phyloP scores from a whole-genome alignment of 2,888 invertebrate genomes.

The Epirrhoe tristata region DNA sequence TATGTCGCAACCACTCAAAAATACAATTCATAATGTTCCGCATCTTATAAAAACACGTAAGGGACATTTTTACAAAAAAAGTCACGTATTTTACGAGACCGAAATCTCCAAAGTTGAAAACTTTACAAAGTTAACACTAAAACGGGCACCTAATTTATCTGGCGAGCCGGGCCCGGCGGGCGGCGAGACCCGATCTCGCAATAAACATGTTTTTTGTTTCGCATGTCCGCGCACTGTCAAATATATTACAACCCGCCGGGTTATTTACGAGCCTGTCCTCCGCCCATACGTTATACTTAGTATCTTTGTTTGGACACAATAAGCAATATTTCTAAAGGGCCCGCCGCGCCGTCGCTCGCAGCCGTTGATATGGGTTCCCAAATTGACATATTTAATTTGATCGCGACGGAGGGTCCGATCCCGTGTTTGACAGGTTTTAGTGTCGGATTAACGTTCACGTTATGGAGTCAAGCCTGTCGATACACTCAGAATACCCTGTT shows the following conservation, averaged over 20 bases:
- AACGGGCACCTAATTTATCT: slow-evolving; percentile 73
- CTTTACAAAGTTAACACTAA: slow-evolving; percentile 69
- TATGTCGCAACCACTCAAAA: background rate
- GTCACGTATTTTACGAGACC: slow-evolving; percentile 10
- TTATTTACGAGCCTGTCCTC: slow-evolving; percentile 84
- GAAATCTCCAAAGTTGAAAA: slow-evolving; percentile 42
- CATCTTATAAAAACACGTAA: background rate
- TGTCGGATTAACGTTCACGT: slow-evolving; percentile 82
- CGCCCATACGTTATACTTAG: slow-evolving; percentile 86
- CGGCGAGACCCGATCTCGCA: slow-evolving; percentile 71
- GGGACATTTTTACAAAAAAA: slow-evolving; percentile 6
- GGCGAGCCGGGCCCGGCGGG: slow-evolving; percentile 54
- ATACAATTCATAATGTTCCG: background rate
- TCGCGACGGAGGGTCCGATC: slow-evolving; percentile 80
- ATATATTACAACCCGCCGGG: slow-evolving; percentile 84
- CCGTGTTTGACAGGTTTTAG: slow-evolving; percentile 83
- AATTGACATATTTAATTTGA: slow-evolving; percentile 86
- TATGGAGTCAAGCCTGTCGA: slow-evolving; percentile 76
- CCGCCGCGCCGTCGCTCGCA: slow-evolving; percentile 80
- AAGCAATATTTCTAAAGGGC: slow-evolving; percentile 85
- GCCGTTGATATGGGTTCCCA: slow-evolving; percentile 85
- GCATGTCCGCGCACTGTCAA: slow-evolving; percentile 85
- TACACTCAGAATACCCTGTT: slow-evolving; percentile 65
- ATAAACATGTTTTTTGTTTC: slow-evolving; percentile 85
- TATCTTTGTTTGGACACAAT: slow-evolving; percentile 86